Evolutionary conservation across 1,140 invertebrate species (phyloP).

Genomic region (Drosophila busckii): DNA sequence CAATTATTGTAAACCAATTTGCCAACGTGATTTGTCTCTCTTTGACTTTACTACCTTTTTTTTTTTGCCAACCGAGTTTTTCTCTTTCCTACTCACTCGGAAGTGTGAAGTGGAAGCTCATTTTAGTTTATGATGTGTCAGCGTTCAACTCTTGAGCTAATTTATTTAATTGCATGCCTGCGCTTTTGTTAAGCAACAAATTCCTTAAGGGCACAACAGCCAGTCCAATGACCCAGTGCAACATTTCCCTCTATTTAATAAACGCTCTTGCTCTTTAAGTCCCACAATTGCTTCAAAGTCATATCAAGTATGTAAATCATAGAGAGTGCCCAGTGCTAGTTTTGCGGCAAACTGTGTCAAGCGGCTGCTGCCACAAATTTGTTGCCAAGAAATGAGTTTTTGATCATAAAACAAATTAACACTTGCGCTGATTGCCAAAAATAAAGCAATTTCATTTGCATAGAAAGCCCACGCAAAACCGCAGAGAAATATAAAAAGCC

Average conservation of each 20-base stretch:
- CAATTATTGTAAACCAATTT: slow-evolving; percentile 74
- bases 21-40: slow-evolving; percentile 69
- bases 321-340: no score
- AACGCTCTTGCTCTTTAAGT: no score
- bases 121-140: no score
- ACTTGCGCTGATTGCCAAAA: slow-evolving; percentile 37
- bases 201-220: no score
- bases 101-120: slow-evolving; percentile 25
- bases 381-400: slow-evolving; percentile 15
- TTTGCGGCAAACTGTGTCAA: slow-evolving; percentile 17
- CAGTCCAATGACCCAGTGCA: slow-evolving; percentile 1
- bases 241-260: no score
- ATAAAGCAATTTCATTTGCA: slow-evolving; percentile 15
- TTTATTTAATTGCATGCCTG: no score
- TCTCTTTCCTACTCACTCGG: neutral
- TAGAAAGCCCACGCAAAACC: slow-evolving; percentile 26
- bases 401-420: slow-evolving; percentile 41
- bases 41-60: neutral
- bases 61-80: no score
- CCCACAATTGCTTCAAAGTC: no score
- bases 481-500: slow-evolving; percentile 2
- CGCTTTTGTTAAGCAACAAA: no score
- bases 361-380: neutral
- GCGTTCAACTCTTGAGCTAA: no score
- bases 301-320: no score